Conservation (phyloP, 2,113 vertebrate genomes). For the Buteo buteo region DNA sequence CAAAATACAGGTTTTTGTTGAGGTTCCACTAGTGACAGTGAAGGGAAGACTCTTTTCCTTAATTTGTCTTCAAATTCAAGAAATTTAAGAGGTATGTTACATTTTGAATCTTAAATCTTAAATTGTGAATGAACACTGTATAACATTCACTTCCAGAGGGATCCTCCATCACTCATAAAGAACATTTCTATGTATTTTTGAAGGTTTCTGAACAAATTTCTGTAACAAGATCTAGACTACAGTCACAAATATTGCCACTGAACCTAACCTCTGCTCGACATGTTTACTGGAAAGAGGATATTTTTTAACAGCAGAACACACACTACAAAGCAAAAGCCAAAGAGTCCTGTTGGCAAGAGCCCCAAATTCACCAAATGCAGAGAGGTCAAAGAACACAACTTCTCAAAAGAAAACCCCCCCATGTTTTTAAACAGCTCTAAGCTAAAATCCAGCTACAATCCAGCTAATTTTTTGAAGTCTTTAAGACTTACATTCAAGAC, state of each 20-base stretch:
- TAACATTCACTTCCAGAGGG: not conserved
- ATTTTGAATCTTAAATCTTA: not conserved
- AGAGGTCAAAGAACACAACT: not conserved
- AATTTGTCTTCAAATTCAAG: not conserved
- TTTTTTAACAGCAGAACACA: not conserved
- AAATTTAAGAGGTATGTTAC: not conserved
- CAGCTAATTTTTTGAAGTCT: not conserved
- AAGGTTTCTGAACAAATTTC: not conserved
- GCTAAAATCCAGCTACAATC: not conserved
- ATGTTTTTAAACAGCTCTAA: not conserved
- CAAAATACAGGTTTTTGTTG: not conserved
- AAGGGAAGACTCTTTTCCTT: not conserved
- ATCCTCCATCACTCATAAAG: not conserved
- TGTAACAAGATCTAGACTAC: not conserved
- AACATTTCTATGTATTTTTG: not conserved
- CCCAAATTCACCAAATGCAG: not conserved
- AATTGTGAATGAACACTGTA: not conserved
- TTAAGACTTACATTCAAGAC: not conserved
- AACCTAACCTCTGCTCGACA: not conserved
- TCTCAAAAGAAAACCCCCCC: not conserved
- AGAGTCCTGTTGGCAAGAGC: not conserved
- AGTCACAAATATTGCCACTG: not conserved
- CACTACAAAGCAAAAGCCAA: not conserved
- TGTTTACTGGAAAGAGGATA: not conserved
- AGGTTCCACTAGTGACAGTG: not conserved